Percentiles rank a stretch among this genome's conserved stretches.
Evolutionary conservation across 2,113 vertebrate genomes (phyloP).

Genomic region (Anarhynchus alexandrinus): DNA sequence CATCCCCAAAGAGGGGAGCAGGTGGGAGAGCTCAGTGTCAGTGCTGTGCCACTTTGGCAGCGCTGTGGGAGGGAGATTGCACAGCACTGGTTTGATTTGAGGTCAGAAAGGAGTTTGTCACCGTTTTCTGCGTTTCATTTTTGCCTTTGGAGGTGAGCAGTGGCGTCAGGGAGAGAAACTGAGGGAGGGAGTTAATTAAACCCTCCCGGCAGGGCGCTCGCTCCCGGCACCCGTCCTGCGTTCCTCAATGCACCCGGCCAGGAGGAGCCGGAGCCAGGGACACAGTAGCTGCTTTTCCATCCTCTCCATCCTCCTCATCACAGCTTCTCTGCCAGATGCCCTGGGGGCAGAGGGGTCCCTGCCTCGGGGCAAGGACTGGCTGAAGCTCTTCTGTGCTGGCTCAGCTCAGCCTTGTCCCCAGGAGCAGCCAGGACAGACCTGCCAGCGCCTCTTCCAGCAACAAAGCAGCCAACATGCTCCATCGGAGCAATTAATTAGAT

Average conservation of each 20-base stretch:
- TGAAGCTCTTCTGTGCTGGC: background rate
- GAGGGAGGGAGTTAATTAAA: slow-evolving; percentile 32
- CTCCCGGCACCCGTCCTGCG: background rate
- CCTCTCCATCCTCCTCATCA: background rate
- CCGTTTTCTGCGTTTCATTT: background rate
- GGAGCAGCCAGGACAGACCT: background rate
- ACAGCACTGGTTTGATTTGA: slow-evolving; percentile 13
- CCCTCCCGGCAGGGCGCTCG: background rate
- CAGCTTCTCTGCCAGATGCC: background rate
- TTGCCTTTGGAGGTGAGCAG: slow-evolving; percentile 23
- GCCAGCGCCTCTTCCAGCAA: background rate
- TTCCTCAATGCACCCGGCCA: background rate
- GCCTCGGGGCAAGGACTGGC: background rate
- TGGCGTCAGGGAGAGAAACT: background rate
- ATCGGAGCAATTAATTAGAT: background rate
- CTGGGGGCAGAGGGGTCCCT: background rate
- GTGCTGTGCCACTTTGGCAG: background rate
- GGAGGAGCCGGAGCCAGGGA: background rate
- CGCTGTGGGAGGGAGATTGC: background rate
- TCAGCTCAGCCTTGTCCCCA: background rate
- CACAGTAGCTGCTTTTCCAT: background rate
- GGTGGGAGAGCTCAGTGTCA: background rate
- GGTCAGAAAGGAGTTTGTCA: slow-evolving; percentile 21
- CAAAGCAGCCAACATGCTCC: background rate
- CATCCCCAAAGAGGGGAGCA: background rate